Conservation (phyloP, 2,888 invertebrate genomes). For the Pheosia tremula region DNA sequence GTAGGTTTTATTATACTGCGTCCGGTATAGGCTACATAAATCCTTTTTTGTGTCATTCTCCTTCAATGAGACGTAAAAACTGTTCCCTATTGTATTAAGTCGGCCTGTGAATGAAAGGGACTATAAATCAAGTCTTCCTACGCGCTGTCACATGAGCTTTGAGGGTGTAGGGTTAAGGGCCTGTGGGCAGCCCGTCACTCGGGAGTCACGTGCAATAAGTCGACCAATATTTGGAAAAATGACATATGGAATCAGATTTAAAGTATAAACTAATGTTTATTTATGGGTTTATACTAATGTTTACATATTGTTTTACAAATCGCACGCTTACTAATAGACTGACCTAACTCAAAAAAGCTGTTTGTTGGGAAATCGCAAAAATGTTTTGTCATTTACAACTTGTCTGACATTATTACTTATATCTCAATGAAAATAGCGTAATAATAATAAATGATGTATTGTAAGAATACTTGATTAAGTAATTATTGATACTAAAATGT, state of each 20-base stretch:
- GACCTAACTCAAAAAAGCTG: no score
- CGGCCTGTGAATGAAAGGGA: constrained; percentile 1
- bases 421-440: no score
- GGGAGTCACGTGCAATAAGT: not conserved
- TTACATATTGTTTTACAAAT: no score
- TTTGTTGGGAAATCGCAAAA: no score
- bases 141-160: constrained; percentile 4
- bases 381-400: no score
- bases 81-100: not conserved
- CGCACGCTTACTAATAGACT: no score
- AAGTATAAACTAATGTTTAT: not conserved
- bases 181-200: not conserved
- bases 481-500: no score
- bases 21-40: not conserved
- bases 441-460: no score
- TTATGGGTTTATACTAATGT: no score
- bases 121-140: constrained; percentile 3
- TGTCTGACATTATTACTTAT: no score
- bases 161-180: constrained; percentile 1
- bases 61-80: not conserved
- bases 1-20: no score
- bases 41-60: not conserved
- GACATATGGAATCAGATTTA: not conserved
- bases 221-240: not conserved
- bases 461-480: no score